Evolutionary conservation across 2,888 invertebrate genomes (phyloP), one percentile per base, ranked within the genome.

Genomic region (Trichogramma dendrolimi): DNA sequence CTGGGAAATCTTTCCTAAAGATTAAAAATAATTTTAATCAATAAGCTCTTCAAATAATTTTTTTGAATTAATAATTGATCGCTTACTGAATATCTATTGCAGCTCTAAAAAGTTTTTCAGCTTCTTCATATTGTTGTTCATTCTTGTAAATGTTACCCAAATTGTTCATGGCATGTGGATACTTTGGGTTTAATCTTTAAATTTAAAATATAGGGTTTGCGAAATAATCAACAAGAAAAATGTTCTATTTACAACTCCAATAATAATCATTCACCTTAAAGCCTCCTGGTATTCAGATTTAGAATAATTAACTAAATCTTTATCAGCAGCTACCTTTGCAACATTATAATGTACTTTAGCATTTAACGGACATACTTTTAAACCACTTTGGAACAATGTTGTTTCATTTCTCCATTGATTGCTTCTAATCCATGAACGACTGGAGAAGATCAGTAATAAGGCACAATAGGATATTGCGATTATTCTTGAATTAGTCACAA

Each of bases 321-420:
- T 81, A 71, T 94, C 94, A 1, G 90, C 91, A 10, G 91, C 87
- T 63, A 89, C 86, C 79, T 96, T 96, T 0, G 91, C 97, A 58
- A 96, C 87, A 78, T 98, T 98, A 76, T 97, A 98, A 68, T 84
- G 88, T 4, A 91, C 91, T 84, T 97, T 98, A 27, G 97, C 96
- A 82, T 97, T 97, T 53, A 89, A 82, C 0, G 97, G 96, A 75
- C 97, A 98, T 11, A 97, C 92, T 39, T 82, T 75, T n/a, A 92
- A 79, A 0, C 91, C 97, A 40, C 92, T 90, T 53, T 82, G 80
- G 76, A 94, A 98, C 46, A 98, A 80, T 11, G 80, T 78, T 69
- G 87, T 86, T 79, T 96, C 96, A 58, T 81, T 87, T 63, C 85
- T 83, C 96, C 96, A 97, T 58, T 94, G 88, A 4, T 80, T 74